Base-by-base conservation (phyloP, 2,888 invertebrate species). In the Epirrhoe tristata region DNA sequence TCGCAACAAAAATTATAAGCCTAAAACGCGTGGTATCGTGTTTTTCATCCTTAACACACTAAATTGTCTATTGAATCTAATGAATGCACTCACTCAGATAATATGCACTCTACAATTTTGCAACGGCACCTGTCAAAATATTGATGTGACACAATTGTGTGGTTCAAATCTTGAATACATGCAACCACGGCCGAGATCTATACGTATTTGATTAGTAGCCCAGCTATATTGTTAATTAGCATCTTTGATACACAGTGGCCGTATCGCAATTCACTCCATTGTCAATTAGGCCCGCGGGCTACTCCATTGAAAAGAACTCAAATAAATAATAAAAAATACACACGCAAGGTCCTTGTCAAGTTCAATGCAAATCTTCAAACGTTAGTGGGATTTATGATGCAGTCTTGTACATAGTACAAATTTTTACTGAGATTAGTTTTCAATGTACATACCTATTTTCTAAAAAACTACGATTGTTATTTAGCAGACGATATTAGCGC, bases 271-370 rank as follows among this genome's bases (percentile, higher is more conserved):
- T 17, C 58, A 53, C 55, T 54, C 67, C 76, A 82, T 82, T 82
- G 81, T 79, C 81, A 79, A 83, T 79, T 75, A 71, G 50, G 70
- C 77, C 83, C 80, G 58, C 75, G 58, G 81, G 84, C 80, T 62
- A 77, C 70, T 57, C 67, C 65, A 71, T 73, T 53, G 17, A 70
- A 78, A 76, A 70, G 74, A 65, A 58, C 74, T 75, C 74, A 77
- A 75, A 78, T 80, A 76, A 74, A 75, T 74, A 72, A 67, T 66
- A 72, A 64, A 72, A 78, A 77, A 78, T 76, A 76, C 79, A 81
- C 77, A 78, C 48, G 67, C 81, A 82, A 85, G 86, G 84, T 78
- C 76, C 74, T 73, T 77, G 72, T 77, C 74, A 73, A 77, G 67
- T 53, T 48, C 63, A 68, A 70, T 71, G 77, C 72, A 71, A 78